Evolutionary conservation across 2,797 vertebrate species (phyloP).

Genomic region (Chanos chanos): DNA sequence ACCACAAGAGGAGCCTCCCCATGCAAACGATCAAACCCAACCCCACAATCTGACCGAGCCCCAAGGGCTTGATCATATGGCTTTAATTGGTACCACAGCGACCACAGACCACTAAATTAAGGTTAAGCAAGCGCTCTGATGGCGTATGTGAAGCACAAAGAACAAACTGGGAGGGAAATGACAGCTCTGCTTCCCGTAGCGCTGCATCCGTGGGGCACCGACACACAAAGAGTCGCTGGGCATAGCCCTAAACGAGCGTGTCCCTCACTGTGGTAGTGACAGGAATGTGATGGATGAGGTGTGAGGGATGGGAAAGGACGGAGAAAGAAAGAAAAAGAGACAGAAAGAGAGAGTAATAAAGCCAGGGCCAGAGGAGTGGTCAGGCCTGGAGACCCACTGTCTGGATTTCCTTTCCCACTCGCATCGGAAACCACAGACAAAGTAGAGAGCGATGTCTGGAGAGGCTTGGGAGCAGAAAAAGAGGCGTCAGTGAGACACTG

Average conservation of each 20-base stretch:
- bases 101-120: no score
- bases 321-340: not conserved
- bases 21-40: no score
- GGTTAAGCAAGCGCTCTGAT: no score
- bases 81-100: no score
- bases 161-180: no score
- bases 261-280: constrained; percentile 8
- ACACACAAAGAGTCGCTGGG: no score
- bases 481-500: not conserved
- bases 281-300: constrained; percentile 20
- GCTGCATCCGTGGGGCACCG: no score
- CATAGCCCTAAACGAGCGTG: constrained; percentile 17
- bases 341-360: not conserved
- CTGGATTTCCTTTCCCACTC: constrained; percentile 9
- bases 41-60: no score
- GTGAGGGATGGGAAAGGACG: constrained; percentile 4
- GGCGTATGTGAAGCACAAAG: no score
- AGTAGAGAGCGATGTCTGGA: constrained; percentile 21
- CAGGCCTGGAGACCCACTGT: constrained; percentile 18
- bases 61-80: no score
- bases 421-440: constrained; percentile 21
- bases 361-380: not conserved
- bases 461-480: constrained; percentile 8
- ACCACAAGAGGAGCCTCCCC: no score
- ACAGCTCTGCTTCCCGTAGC: no score